These are phyloP conservation scores for Geotrupes spiniger DNA, from an alignment of 2,888 invertebrate genomes.

Conservation along the genomic window DNA sequence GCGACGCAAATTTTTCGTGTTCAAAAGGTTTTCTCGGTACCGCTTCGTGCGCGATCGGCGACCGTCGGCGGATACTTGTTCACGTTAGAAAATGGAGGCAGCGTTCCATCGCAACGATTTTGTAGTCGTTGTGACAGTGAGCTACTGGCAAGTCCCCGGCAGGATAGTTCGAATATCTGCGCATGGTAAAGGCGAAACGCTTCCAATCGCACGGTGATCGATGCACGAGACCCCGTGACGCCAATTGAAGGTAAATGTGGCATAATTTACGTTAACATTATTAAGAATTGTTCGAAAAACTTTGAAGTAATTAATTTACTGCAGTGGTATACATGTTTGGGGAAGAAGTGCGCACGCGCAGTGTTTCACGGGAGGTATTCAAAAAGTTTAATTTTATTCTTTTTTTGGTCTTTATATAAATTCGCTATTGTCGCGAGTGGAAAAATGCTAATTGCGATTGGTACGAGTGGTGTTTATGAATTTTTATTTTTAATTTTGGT, in stretches of 20 bases:
- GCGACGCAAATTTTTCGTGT: no score
- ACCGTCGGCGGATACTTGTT: no score
- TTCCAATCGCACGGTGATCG: conserved; percentile 14
- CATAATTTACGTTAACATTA: conserved; percentile 30
- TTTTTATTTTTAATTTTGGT: no score
- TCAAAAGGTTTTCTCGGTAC: no score
- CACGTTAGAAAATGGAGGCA: conserved; percentile 33
- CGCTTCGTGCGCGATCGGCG: no score
- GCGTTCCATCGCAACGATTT: conserved; percentile 41
- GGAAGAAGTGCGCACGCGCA: conserved; percentile 36
- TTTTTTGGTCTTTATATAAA: conserved; percentile 14
- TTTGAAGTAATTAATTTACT: conserved; percentile 34
- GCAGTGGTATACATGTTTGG: conserved; percentile 43
- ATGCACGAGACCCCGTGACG: conserved; percentile 20
- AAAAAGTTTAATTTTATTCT: conserved; percentile 17
- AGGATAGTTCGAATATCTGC: conserved; percentile 18
- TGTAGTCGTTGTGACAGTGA: conserved; percentile 40
- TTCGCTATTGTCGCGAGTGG: background rate
- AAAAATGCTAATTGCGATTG: no score
- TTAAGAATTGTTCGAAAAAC: conserved; percentile 20
- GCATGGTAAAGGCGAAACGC: conserved; percentile 19
- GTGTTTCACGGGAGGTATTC: conserved; percentile 29
- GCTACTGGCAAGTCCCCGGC: conserved; percentile 20
- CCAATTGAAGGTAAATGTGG: conserved; percentile 33
- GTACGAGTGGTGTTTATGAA: no score